Conservation (phyloP, 2,797 vertebrate species). For the Gallinago nigripennis region DNA sequence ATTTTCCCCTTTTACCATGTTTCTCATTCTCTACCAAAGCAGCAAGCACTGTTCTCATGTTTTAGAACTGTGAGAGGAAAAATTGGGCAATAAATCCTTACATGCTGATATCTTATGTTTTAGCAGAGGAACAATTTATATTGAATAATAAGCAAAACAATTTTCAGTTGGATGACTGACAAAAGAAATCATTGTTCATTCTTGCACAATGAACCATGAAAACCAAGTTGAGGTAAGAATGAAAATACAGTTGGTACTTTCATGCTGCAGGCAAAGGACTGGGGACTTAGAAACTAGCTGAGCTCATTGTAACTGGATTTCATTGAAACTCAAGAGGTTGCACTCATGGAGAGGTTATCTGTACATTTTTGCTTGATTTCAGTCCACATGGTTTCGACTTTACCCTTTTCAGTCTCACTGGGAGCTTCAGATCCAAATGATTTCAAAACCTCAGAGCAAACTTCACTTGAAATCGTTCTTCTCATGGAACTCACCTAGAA, state of each 20-base stretch:
- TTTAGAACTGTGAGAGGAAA: constrained; percentile 55
- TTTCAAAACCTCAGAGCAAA: constrained; percentile 23
- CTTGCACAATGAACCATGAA: constrained; percentile 71
- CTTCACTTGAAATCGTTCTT: neutral
- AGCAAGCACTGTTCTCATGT: neutral
- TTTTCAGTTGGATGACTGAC: constrained; percentile 72
- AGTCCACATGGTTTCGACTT: constrained; percentile 27
- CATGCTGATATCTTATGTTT: constrained; percentile 68
- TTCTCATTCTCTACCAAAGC: constrained; percentile 1
- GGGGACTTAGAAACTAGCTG: constrained; percentile 32
- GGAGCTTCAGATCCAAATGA: constrained; percentile 3
- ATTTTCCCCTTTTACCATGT: neutral
- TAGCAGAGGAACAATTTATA: constrained; percentile 71
- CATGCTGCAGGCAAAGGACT: constrained; percentile 47
- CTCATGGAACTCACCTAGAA: neutral
- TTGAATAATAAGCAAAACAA: constrained; percentile 77
- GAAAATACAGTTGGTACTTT: constrained; percentile 55
- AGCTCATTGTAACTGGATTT: constrained; percentile 41
- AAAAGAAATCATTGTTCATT: constrained; percentile 76
- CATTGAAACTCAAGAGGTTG: constrained; percentile 35
- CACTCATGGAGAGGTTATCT: constrained; percentile 9
- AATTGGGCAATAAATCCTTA: constrained; percentile 72
- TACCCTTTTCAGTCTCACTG: constrained; percentile 25
- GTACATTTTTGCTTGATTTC: constrained; percentile 34
- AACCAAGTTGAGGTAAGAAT: constrained; percentile 69